Percentiles rank a stretch among this genome's conserved stretches.
These are phyloP conservation scores for Bettongia penicillata DNA, from an alignment of 2,113 vertebrate species.

Conservation along the genomic window DNA sequence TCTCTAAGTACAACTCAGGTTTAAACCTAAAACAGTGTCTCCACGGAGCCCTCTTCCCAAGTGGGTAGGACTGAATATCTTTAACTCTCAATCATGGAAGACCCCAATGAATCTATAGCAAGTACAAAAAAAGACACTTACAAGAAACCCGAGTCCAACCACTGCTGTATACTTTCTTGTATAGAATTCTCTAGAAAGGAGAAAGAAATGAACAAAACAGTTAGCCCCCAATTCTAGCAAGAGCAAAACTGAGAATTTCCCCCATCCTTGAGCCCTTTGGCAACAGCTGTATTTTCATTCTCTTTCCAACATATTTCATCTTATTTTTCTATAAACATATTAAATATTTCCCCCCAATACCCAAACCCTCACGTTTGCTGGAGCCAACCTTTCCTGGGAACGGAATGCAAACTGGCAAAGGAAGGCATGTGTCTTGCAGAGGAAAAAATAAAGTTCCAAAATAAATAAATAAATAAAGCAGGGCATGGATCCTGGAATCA, in stretches of 20 bases:
- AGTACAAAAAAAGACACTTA: slow-evolving; percentile 64
- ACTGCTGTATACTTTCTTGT: slow-evolving; percentile 72
- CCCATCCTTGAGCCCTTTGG: neutral
- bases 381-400: slow-evolving; percentile 51
- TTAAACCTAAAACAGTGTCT: neutral
- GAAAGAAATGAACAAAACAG: slow-evolving; percentile 34
- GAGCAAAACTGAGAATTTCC: neutral
- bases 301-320: slow-evolving; percentile 39
- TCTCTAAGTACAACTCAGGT: neutral
- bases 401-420: slow-evolving; percentile 44
- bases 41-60: neutral
- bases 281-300: neutral
- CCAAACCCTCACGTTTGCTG: slow-evolving; percentile 57
- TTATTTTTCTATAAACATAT: slow-evolving; percentile 48
- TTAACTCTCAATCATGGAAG: neutral
- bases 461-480: neutral
- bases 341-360: slow-evolving; percentile 22
- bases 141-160: slow-evolving; percentile 73
- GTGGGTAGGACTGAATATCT: neutral
- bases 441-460: neutral
- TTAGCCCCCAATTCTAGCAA: neutral
- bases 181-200: slow-evolving; percentile 66
- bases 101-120: neutral
- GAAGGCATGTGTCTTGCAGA: slow-evolving; percentile 32
- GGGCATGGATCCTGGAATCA: neutral